Conservation (phyloP, 2,113 vertebrate species). For the Suricata suricatta region DNA sequence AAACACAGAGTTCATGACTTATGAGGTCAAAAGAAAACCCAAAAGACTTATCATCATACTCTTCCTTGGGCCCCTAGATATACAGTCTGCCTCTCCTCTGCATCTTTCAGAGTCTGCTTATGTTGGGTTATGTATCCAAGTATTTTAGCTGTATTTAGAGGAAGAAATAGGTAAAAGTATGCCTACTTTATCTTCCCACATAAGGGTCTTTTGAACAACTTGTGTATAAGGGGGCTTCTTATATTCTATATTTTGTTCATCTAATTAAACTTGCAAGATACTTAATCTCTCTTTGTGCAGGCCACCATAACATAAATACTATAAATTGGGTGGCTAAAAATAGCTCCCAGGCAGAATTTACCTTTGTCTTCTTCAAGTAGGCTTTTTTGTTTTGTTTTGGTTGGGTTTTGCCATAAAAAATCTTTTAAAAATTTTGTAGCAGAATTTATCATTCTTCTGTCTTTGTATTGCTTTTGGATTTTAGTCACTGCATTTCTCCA, state of each 20-base stretch:
- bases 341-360: not conserved
- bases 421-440: not conserved
- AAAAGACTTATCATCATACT: not conserved
- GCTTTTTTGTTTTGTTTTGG: not conserved
- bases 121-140: not conserved
- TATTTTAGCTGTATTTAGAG: not conserved
- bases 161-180: not conserved
- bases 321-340: not conserved
- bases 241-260: not conserved
- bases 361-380: not conserved
- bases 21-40: not conserved
- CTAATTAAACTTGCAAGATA: not conserved
- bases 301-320: not conserved
- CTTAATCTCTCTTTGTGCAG: not conserved
- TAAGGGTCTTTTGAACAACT: not conserved
- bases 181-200: not conserved
- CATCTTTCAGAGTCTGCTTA: not conserved
- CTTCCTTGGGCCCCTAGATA: not conserved
- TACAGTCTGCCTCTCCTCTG: not conserved
- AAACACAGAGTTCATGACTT: not conserved
- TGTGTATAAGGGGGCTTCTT: not conserved
- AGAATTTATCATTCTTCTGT: not conserved
- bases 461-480: not conserved
- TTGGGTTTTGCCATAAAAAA: not conserved
- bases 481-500: not conserved